Evolutionary conservation across 2,888 invertebrate species (phyloP).

Genomic region (Ceraclea dissimilis): DNA sequence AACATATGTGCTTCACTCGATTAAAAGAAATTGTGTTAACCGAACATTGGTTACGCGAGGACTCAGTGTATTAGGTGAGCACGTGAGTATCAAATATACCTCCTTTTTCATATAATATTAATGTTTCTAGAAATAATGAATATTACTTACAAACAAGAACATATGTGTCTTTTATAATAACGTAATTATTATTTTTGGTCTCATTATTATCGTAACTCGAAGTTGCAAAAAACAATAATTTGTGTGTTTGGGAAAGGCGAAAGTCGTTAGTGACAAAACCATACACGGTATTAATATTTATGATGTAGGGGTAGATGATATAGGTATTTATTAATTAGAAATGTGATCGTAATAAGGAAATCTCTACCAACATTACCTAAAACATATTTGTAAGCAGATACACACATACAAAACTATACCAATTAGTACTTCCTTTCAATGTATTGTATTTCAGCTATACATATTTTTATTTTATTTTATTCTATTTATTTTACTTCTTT

Average conservation of each 20-base stretch:
- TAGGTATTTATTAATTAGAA: background rate
- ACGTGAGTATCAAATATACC: background rate
- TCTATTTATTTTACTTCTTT: no score
- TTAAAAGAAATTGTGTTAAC: no score
- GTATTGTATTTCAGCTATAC: no score
- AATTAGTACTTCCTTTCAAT: no score
- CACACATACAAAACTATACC: no score
- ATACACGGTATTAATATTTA: background rate
- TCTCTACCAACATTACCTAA: no score
- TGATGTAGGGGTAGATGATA: background rate
- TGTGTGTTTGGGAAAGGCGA: background rate
- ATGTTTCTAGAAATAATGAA: background rate
- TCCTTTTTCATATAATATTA: background rate
- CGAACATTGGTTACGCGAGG: no score
- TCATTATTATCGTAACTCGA: background rate
- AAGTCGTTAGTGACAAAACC: slow-evolving; percentile 1
- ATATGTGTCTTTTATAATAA: background rate
- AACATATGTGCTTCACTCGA: no score
- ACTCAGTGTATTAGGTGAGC: no score
- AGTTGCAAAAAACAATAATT: background rate
- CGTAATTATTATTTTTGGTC: background rate
- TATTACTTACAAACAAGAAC: background rate
- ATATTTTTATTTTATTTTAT: no score
- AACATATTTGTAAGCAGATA: no score
- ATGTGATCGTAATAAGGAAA: no score